Evolutionary conservation across 1,140 invertebrate species (phyloP).

Genomic region (Drosophila ironensis): DNA sequence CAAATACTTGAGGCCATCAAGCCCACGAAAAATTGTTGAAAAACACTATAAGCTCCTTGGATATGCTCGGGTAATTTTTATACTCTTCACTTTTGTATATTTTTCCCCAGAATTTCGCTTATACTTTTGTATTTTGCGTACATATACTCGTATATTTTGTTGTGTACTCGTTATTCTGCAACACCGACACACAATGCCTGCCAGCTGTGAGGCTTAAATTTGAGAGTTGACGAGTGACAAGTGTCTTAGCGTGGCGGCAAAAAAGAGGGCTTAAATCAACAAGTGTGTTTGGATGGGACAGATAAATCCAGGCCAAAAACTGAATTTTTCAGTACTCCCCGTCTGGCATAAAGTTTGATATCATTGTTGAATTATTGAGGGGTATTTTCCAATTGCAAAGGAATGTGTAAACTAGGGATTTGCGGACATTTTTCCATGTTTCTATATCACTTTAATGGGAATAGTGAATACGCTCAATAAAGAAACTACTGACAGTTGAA

Average conservation of each 20-base stretch:
- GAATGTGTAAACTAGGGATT: no score
- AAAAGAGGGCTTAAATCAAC: constrained; percentile 17
- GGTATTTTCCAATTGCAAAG: no score
- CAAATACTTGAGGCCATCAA: constrained; percentile 49
- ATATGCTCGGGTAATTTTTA: constrained; percentile 30
- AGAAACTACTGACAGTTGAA: no score
- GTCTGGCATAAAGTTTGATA: no score
- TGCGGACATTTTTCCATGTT: no score
- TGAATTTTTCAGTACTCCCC: not conserved
- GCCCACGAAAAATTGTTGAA: not conserved
- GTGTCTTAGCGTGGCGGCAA: constrained; percentile 14
- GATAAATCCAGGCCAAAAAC: constrained; percentile 9
- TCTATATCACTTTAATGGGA: no score
- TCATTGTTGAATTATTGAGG: no score
- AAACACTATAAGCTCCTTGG: constrained; percentile 23
- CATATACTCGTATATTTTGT: no score
- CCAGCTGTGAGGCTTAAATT: constrained; percentile 36
- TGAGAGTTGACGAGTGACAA: constrained; percentile 27
- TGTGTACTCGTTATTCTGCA: no score
- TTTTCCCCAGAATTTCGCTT: not conserved
- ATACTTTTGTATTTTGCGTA: not conserved
- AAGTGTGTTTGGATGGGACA: constrained; percentile 19
- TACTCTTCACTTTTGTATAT: constrained; percentile 8
- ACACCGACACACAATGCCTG: no score
- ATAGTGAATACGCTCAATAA: no score